A percentile compares a stretch with the other conserved stretches of the same genome.
These are phyloP conservation scores for Hydrozoanthus gracilis DNA, from an alignment of 92 coral and sea anemone genomes.

Conservation along the genomic window DNA sequence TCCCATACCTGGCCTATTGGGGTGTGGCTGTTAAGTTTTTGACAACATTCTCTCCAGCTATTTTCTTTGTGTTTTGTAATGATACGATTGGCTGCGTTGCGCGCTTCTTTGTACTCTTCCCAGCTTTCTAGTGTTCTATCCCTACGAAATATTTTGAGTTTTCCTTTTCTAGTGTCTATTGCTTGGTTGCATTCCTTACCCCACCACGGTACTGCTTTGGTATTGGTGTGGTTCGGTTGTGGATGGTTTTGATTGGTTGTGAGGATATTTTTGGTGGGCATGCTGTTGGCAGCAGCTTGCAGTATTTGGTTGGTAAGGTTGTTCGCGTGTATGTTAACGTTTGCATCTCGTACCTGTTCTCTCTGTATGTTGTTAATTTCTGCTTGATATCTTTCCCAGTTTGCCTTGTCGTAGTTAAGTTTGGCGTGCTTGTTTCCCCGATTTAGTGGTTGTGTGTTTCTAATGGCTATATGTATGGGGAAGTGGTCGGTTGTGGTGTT, in stretches of 20 bases:
- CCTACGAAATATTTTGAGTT: neutral
- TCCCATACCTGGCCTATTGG: neutral
- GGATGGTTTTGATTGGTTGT: conserved; percentile 9
- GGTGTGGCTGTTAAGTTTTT: neutral
- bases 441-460: neutral
- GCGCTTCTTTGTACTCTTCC: neutral
- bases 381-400: conserved; percentile 13
- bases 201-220: conserved; percentile 16
- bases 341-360: conserved; percentile 11
- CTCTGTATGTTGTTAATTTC: conserved; percentile 3
- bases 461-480: neutral
- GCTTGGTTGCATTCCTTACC: conserved; percentile 6
- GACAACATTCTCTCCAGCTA: neutral
- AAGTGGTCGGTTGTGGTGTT: neutral
- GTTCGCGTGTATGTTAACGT: conserved; percentile 10
- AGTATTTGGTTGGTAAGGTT: conserved; percentile 2
- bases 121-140: neutral
- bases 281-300: conserved; percentile 13
- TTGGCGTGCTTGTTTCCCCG: neutral
- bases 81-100: neutral
- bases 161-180: neutral
- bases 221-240: neutral
- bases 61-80: neutral
- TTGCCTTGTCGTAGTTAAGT: neutral
- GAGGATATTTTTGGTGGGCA: conserved; percentile 15